phyloP scores from a whole-genome alignment of 2,113 vertebrate species.

The Conger conger region DNA sequence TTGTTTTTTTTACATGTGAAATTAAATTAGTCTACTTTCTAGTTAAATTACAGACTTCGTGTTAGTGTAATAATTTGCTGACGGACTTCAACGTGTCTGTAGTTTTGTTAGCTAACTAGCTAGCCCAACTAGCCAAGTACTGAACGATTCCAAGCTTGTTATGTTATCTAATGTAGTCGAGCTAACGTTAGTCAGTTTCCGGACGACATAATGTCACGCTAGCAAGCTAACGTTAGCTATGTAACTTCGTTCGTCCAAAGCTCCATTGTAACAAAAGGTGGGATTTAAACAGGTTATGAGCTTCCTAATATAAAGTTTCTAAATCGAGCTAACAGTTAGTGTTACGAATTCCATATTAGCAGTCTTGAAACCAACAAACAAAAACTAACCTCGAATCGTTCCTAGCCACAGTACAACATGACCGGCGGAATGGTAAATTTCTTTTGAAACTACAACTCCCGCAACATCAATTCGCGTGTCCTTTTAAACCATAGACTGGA shows the following conservation, averaged over 20 bases:
- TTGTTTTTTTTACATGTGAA: too few relatives aligned
- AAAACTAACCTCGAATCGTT: conserved; percentile 22
- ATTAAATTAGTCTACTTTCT: too few relatives aligned
- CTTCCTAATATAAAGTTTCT: not conserved
- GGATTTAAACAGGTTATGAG: not conserved
- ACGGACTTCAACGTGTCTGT: not conserved
- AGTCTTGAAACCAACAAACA: conserved; percentile 4
- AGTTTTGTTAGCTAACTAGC: not conserved
- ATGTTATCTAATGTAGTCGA: not conserved
- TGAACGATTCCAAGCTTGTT: not conserved
- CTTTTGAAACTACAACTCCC: not conserved
- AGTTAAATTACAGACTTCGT: too few relatives aligned
- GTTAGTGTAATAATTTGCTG: not conserved
- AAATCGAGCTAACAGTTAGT: not conserved
- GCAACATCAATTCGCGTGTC: not conserved
- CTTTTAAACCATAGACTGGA: not conserved
- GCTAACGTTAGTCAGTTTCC: too few relatives aligned
- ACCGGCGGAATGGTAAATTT: not conserved
- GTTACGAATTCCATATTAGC: not conserved
- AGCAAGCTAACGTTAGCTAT: not conserved
- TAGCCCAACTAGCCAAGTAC: not conserved
- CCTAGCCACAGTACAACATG: conserved; percentile 18
- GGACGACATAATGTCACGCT: too few relatives aligned
- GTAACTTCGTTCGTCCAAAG: not conserved
- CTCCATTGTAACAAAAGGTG: not conserved